Conservation (phyloP, 2,797 vertebrate genomes). For the Tenualosa ilisha region DNA sequence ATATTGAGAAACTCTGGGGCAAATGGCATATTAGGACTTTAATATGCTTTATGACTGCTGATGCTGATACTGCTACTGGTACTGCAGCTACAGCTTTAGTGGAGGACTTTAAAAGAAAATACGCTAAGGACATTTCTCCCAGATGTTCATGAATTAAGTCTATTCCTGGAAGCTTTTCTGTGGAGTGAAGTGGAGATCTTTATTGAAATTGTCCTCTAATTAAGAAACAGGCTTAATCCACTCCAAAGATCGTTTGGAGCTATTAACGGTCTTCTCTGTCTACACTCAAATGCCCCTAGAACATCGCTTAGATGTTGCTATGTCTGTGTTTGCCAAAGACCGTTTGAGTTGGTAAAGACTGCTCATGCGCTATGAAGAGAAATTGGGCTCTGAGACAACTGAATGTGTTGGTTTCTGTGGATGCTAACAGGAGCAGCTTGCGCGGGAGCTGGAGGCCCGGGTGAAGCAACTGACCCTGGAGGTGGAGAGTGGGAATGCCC, state of each 20-base stretch:
- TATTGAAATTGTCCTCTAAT: no score
- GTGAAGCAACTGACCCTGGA: constrained; percentile 87
- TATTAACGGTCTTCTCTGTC: no score
- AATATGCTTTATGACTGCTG: no score
- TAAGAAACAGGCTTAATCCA: no score
- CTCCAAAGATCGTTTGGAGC: no score
- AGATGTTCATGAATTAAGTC: no score
- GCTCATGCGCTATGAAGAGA: neutral
- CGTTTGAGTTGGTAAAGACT: neutral
- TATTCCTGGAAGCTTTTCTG: no score
- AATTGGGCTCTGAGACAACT: no score
- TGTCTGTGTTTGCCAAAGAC: neutral
- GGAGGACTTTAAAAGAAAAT: neutral
- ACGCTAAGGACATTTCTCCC: neutral
- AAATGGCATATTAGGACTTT: neutral
- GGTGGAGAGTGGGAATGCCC: constrained; percentile 80
- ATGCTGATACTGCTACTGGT: no score
- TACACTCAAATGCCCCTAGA: neutral
- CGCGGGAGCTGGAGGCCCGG: constrained; percentile 81
- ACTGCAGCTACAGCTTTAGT: neutral
- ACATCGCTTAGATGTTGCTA: neutral
- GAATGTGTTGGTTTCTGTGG: constrained; percentile 43
- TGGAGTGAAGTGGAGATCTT: no score
- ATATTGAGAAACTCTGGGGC: neutral
- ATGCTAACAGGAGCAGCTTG: constrained; percentile 77